Evolutionary conservation across 1,140 invertebrate genomes (phyloP), one percentile per base, ranked within the genome.

Genomic region (Leptopilina boulardi): DNA sequence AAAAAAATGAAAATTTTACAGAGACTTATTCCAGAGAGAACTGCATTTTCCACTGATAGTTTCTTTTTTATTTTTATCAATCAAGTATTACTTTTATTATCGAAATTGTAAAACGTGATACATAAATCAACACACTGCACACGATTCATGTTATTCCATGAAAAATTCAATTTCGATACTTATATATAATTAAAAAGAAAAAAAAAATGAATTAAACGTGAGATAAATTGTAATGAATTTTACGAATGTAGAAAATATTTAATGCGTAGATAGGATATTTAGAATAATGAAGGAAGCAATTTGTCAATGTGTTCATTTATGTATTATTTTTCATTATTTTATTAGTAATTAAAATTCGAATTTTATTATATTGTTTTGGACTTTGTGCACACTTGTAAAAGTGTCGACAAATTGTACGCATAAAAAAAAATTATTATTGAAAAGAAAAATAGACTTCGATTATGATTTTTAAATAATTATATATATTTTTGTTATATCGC

Each of bases 291-390:
- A 66, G 11, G n/a, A 66, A 34, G 59, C 59, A 66, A 66, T 66
- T 66, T 66, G 21, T 66, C 13, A 66, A 66, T 66, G 59, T 66
- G 59, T 66, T 66, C 59, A 66, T 66, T 66, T 66, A 66, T 66
- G 59, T 30, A 66, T 66, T 59, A 59, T 26, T 59, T 59, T 59
- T 59, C 21, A 26, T 66, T 66, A n/a, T 59, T 59, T 59, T 15
- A 26, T 66, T 66, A n/a, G 23, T 23, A 23, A 26, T 13, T 30
- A 30, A 66, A 66, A 66, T 30, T 66, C 23, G 23, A 26, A 30
- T n/a, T 66, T n/a, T 13, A 18, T 51, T 51, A 44, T 44, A 44
- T 44, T 44, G 18, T 18, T 51, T 51, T 51, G 47, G 15, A 51
- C 15, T 18, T 38, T n/a, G 47, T 18, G 13, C 4, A 51, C 13